These are phyloP conservation scores for Globodera rostochiensis DNA, from an alignment of 1,140 invertebrate species.

Conservation along the genomic window DNA sequence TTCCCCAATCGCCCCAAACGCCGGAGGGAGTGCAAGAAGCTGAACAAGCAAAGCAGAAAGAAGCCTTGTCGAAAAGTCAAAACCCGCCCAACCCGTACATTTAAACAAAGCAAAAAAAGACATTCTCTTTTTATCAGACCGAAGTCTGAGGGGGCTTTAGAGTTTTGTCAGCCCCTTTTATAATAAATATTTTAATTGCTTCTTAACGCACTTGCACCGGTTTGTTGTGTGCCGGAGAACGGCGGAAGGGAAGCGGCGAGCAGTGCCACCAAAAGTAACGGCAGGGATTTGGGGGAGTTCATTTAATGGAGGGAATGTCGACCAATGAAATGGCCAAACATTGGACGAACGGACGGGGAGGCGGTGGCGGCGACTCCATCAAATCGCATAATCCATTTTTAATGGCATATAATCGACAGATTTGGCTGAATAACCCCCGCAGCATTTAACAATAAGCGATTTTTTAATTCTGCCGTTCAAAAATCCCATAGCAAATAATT, in stretches of 20 bases:
- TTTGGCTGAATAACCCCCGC: background rate
- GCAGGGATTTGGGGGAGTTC: background rate
- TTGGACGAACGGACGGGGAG: background rate
- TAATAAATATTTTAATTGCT: background rate
- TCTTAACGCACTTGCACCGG: background rate
- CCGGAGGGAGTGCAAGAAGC: slow-evolving; percentile 11
- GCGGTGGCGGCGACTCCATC: background rate
- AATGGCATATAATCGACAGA: slow-evolving; percentile 1
- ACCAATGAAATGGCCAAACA: background rate
- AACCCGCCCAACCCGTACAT: too few species aligned
- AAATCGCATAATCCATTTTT: background rate
- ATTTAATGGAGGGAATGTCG: background rate
- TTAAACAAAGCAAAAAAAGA: background rate
- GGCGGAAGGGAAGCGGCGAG: background rate
- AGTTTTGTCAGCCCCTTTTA: background rate
- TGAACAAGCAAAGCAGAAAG: background rate
- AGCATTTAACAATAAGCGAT: too few species aligned
- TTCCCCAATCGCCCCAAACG: slow-evolving; percentile 15
- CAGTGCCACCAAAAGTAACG: too few species aligned
- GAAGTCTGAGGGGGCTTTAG: background rate
- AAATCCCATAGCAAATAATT: background rate
- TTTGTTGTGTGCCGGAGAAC: background rate
- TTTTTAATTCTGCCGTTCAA: background rate
- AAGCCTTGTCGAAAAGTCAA: too few species aligned
- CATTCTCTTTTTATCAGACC: background rate